A percentile compares a stretch with the other conserved stretches of the same genome.
Evolutionary conservation across 2,888 invertebrate species (phyloP).

Genomic region (Apantesis nais): DNA sequence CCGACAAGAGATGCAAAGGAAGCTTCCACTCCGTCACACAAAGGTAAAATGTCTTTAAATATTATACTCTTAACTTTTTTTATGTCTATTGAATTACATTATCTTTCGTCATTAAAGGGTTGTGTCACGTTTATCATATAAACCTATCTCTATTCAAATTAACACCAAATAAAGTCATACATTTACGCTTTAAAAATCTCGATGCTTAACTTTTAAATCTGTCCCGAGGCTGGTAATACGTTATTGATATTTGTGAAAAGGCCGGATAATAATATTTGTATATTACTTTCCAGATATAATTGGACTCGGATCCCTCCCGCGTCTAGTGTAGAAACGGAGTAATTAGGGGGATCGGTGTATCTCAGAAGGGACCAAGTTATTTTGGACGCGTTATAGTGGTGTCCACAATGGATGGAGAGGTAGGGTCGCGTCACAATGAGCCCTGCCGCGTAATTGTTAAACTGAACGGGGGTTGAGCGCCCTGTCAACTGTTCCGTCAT

Average conservation of each 20-base stretch:
- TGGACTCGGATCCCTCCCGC: slow-evolving; percentile 58
- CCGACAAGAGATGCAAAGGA: too few species aligned
- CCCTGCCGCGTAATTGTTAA: slow-evolving; percentile 83
- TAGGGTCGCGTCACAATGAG: slow-evolving; percentile 82
- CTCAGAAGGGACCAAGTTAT: slow-evolving; percentile 49
- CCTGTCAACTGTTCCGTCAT: slow-evolving; percentile 81
- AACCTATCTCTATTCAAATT: slow-evolving; percentile 47
- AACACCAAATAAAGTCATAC: slow-evolving; percentile 62
- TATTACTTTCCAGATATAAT: slow-evolving; percentile 62
- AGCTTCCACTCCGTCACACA: too few species aligned
- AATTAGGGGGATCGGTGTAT: slow-evolving; percentile 48
- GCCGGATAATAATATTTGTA: slow-evolving; percentile 85
- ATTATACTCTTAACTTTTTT: background rate
- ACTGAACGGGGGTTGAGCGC: slow-evolving; percentile 82
- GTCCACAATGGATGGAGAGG: slow-evolving; percentile 81
- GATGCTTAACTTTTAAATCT: slow-evolving; percentile 82
- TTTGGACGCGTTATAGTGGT: slow-evolving; percentile 67
- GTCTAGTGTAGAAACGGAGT: slow-evolving; percentile 26
- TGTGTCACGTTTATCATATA: slow-evolving; percentile 7
- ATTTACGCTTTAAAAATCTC: slow-evolving; percentile 59
- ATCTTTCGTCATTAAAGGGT: slow-evolving; percentile 22
- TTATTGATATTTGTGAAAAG: slow-evolving; percentile 85
- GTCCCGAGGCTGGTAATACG: slow-evolving; percentile 80
- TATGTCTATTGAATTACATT: background rate
- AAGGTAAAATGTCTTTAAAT: background rate